phyloP scores from a whole-genome alignment of 2,888 invertebrate species.

The Drosophila neonasuta region DNA sequence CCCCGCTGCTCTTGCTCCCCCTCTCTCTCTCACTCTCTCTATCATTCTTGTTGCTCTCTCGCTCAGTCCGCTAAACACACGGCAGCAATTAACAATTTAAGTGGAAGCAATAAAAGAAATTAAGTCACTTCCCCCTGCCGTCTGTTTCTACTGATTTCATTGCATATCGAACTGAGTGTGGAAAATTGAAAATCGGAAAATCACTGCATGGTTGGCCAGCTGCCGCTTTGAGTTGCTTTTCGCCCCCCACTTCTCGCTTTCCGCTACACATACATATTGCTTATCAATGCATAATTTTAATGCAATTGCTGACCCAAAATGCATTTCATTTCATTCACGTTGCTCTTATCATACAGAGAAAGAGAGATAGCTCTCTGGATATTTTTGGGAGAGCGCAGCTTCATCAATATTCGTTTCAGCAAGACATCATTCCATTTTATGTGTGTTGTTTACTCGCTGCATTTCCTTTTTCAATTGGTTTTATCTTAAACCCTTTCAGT shows the following conservation, averaged over 20 bases:
- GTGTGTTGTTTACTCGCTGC: constrained; percentile 11
- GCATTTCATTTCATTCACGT: constrained; percentile 6
- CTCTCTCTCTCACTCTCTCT: background rate
- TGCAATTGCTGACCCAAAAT: constrained; percentile 18
- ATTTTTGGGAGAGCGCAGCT: constrained; percentile 17
- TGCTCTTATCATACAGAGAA: constrained; percentile 23
- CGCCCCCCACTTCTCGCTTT: background rate
- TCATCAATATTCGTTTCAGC: constrained; percentile 48
- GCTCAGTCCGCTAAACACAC: constrained; percentile 23
- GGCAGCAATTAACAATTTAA: constrained; percentile 65
- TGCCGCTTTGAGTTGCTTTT: constrained; percentile 19
- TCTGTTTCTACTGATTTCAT: constrained; percentile 13
- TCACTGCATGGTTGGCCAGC: constrained; percentile 38
- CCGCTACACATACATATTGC: constrained; percentile 9
- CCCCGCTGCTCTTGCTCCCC: background rate
- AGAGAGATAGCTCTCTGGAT: constrained; percentile 6
- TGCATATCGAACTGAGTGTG: constrained; percentile 37
- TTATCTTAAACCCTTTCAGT: constrained; percentile 55
- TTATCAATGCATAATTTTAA: constrained; percentile 41
- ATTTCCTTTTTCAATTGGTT: constrained; percentile 46
- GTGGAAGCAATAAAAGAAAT: constrained; percentile 66
- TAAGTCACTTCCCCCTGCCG: constrained; percentile 38
- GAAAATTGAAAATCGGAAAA: constrained; percentile 50
- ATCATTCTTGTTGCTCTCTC: background rate
- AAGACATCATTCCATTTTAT: constrained; percentile 2